These are phyloP conservation scores for Trichechus manatus DNA, from an alignment of 2,113 vertebrate species.

Conservation along the genomic window DNA sequence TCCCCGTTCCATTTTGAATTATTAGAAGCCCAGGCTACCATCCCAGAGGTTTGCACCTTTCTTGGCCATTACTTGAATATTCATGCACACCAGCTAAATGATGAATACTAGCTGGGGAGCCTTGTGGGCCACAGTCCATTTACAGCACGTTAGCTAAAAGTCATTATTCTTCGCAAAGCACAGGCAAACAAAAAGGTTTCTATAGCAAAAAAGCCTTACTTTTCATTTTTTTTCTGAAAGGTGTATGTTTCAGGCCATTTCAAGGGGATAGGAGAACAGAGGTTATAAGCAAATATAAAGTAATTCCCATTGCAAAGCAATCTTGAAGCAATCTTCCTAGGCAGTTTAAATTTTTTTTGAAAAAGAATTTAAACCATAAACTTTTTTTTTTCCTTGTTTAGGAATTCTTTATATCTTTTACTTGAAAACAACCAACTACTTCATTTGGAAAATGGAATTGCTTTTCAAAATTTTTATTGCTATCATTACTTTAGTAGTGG, in stretches of 20 bases:
- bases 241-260: slow-evolving; percentile 50
- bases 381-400: neutral
- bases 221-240: slow-evolving; percentile 19
- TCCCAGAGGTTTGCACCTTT: neutral
- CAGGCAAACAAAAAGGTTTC: slow-evolving; percentile 13
- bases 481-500: neutral
- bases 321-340: neutral
- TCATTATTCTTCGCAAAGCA: slow-evolving; percentile 62
- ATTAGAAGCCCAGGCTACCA: slow-evolving; percentile 34
- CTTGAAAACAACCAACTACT: neutral
- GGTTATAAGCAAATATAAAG: slow-evolving; percentile 32
- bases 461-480: neutral
- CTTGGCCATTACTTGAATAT: slow-evolving; percentile 66
- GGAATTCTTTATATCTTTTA: neutral
- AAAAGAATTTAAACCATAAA: neutral
- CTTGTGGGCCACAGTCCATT: slow-evolving; percentile 38
- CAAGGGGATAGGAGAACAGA: slow-evolving; percentile 9
- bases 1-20: slow-evolving; percentile 33
- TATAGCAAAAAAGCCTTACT: neutral
- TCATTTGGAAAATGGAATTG: neutral
- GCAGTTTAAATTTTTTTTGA: neutral
- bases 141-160: slow-evolving; percentile 48
- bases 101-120: neutral
- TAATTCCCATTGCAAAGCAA: neutral
- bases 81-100: slow-evolving; percentile 48